These are phyloP conservation scores for Pyrgus malvae DNA, from an alignment of 2,888 invertebrate species.

Conservation along the genomic window DNA sequence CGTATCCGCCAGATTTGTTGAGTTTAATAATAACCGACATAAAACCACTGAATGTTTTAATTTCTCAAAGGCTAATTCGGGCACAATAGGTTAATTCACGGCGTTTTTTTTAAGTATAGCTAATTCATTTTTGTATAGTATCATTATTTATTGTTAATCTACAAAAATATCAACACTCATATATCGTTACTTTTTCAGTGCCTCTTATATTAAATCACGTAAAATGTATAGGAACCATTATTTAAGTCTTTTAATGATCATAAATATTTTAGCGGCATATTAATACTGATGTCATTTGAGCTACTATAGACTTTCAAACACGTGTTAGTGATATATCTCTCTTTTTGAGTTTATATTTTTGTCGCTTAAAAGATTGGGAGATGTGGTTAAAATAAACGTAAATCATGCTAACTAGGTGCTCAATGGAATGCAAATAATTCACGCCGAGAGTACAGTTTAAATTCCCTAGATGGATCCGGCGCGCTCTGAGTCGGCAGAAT, in stretches of 20 bases:
- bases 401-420: conserved; percentile 31
- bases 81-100: conserved; percentile 53
- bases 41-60: conserved; percentile 54
- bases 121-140: too few species aligned
- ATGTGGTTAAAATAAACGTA: conserved; percentile 28
- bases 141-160: background rate
- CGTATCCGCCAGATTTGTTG: conserved; percentile 49
- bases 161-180: conserved; percentile 42
- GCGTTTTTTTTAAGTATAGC: too few species aligned
- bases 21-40: conserved; percentile 64
- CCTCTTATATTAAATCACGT: conserved; percentile 49
- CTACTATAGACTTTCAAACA: conserved; percentile 38
- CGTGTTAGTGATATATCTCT: conserved; percentile 52
- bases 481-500: conserved; percentile 68
- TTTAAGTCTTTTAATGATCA: conserved; percentile 53
- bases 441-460: conserved; percentile 39
- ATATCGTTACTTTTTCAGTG: conserved; percentile 20
- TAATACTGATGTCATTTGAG: conserved; percentile 53
- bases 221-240: conserved; percentile 63
- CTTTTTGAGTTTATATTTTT: conserved; percentile 16
- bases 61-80: conserved; percentile 52
- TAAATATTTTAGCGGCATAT: conserved; percentile 72
- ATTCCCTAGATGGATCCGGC: conserved; percentile 50
- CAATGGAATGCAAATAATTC: conserved; percentile 41
- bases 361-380: too few species aligned